Evolutionary conservation across 1,140 invertebrate genomes (phyloP).

Genomic region (Caerostris extrusa): DNA sequence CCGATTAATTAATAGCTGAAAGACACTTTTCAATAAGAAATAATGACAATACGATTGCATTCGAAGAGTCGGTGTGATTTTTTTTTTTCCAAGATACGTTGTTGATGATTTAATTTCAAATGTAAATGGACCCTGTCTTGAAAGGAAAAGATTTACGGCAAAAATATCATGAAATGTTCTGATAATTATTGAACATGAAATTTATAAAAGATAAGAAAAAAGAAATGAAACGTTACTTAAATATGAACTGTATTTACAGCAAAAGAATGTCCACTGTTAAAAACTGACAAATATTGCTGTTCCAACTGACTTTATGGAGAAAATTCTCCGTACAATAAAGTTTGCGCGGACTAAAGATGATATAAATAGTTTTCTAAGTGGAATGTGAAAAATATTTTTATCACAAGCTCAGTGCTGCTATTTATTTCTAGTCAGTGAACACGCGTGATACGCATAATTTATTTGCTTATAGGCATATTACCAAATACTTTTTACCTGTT

Average conservation of each 20-base stretch:
- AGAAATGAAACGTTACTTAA: neutral
- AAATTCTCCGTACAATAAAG: neutral
- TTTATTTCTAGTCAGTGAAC: conserved; percentile 63
- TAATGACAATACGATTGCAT: too few relatives aligned
- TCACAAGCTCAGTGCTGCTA: conserved; percentile 65
- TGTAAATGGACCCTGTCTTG: neutral
- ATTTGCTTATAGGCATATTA: neutral
- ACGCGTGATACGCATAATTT: conserved; percentile 25
- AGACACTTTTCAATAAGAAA: too few relatives aligned
- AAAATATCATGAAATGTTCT: neutral
- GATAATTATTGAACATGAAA: neutral
- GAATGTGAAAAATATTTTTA: conserved; percentile 57
- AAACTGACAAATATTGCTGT: neutral
- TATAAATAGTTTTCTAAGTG: conserved; percentile 39
- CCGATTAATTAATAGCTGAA: too few relatives aligned
- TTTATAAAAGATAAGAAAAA: neutral
- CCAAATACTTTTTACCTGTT: conserved; percentile 2
- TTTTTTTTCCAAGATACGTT: neutral
- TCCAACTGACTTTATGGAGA: conserved; percentile 1
- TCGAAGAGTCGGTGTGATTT: neutral
- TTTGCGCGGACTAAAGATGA: conserved; percentile 43
- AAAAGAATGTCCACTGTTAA: neutral
- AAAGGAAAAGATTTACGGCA: neutral
- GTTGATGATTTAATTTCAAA: neutral
- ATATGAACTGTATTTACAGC: neutral